phyloP scores from a whole-genome alignment of 2,888 invertebrate species.

The Steinernema carpocapsae region DNA sequence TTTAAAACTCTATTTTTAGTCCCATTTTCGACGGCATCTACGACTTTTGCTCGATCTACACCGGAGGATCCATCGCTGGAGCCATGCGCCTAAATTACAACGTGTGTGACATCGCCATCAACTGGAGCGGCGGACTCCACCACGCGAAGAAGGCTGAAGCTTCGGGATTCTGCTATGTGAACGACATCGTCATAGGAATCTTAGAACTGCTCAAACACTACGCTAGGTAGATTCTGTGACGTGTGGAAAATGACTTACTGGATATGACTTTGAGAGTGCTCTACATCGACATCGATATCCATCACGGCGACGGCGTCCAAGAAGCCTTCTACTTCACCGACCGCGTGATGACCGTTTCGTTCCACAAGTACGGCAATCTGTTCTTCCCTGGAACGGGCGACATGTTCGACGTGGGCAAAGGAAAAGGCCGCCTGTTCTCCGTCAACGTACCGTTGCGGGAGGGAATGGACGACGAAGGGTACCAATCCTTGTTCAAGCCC shows the following conservation, averaged over 20 bases:
- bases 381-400: conserved; percentile 98
- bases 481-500: conserved; percentile 80
- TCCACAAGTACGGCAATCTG: conserved; percentile 96
- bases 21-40: conserved; percentile 85
- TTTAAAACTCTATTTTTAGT: conserved; percentile 64
- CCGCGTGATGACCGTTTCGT: conserved; percentile 92
- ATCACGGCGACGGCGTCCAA: conserved; percentile 77
- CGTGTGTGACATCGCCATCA: conserved; percentile 87
- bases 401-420: conserved; percentile 94
- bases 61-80: conserved; percentile 95
- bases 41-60: conserved; percentile 96
- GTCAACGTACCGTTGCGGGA: conserved; percentile 97
- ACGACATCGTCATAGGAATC: conserved; percentile 89
- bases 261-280: conserved; percentile 75
- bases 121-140: conserved; percentile 97
- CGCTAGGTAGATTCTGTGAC: conserved; percentile 48
- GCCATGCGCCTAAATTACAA: conserved; percentile 93
- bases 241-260: neutral
- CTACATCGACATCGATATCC: conserved; percentile 98
- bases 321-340: conserved; percentile 68
- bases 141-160: conserved; percentile 92
- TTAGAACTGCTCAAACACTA: conserved; percentile 81
- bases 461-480: conserved; percentile 85
- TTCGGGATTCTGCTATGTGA: conserved; percentile 98
- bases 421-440: conserved; percentile 79